Percentiles rank a stretch among this genome's conserved stretches.
Conservation (phyloP, 2,888 invertebrate genomes). For the Anaspis maculata region DNA sequence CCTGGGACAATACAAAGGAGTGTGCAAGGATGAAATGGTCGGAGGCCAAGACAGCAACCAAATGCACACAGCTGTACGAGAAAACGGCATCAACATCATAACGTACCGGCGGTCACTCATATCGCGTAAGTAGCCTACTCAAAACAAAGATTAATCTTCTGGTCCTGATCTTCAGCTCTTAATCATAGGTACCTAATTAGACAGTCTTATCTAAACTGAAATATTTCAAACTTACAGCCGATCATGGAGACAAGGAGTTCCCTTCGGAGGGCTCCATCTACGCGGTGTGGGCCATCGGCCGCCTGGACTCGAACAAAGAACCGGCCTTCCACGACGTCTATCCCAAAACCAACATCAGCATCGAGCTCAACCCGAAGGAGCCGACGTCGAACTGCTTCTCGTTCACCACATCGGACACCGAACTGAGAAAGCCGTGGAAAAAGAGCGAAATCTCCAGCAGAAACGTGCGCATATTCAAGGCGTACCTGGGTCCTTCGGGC, state of each 20-base stretch:
- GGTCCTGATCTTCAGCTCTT: too few relatives aligned
- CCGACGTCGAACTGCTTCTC: slow-evolving; percentile 64
- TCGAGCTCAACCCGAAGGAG: slow-evolving; percentile 59
- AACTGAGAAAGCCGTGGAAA: slow-evolving; percentile 48
- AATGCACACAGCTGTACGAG: slow-evolving; percentile 61
- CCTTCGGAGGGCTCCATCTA: slow-evolving; percentile 50
- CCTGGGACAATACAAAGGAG: slow-evolving; percentile 76
- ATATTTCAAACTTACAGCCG: slow-evolving; percentile 49
- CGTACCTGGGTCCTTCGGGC: slow-evolving; percentile 78
- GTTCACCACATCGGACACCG: slow-evolving; percentile 50
- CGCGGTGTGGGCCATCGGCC: slow-evolving; percentile 79
- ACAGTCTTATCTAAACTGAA: too few relatives aligned
- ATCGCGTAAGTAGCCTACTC: slow-evolving; percentile 61
- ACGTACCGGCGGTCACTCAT: slow-evolving; percentile 69
- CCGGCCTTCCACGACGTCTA: slow-evolving; percentile 78
- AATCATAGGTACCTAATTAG: too few relatives aligned
- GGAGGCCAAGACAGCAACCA: slow-evolving; percentile 79
- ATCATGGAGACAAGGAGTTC: slow-evolving; percentile 68
- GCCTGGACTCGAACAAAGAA: slow-evolving; percentile 65
- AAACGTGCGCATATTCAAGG: slow-evolving; percentile 67
- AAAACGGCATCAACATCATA: slow-evolving; percentile 68
- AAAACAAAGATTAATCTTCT: not conserved
- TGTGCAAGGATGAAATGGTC: slow-evolving; percentile 74
- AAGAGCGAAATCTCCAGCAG: slow-evolving; percentile 58
- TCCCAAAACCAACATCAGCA: slow-evolving; percentile 59